Evolutionary conservation across 1,140 invertebrate genomes (phyloP), one percentile per base, ranked within the genome.

Genomic region (Aleiodes sp.): DNA sequence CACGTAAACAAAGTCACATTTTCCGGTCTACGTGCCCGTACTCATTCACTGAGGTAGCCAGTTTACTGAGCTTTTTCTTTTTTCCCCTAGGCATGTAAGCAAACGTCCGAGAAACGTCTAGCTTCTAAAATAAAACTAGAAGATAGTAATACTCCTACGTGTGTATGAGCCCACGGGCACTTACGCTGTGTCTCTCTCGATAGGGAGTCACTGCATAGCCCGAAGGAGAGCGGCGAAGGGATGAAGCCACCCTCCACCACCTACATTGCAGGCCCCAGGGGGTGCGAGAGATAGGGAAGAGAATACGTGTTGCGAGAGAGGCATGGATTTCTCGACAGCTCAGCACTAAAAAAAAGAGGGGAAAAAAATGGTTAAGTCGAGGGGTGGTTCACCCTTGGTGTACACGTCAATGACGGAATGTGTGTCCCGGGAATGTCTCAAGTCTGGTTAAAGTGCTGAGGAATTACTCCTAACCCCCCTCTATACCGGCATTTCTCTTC

Each of bases 261-360:
- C 21, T 24, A 39, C 31, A 6, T n/a, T 26, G 61, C 9, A n/a
- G 14, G 6, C n/a, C 31, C 35, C 37, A 33, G 14, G 35, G 28
- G 61, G 61, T 21, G 43, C 35, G 16, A 66, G 26, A 4, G 26
- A 14, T 29, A 57, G 8, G 14, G 28, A 31, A 29, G 41, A 10
- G 52, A 31, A 52, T 16, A 65, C 12, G 43, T 24, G 29, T 14
- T 21, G 37, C 14, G 41, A 19, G 33, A 14, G 33, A 26, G 26
- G 31, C 26, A 67, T 35, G 56, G 52, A 68, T 68, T 63, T 52
- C 41, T 10, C 57, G 70, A 71, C 70, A 66, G 57, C 63, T 66
- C 70, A 66, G 70, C 70, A 70, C n/a, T 28, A 62, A 39, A 57
- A 65, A 46, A 39, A 57, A 61, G 14, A 57, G n/a, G 35, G 35